Conservation (phyloP, 2,888 invertebrate species). For the Macrophya alboannulata region DNA sequence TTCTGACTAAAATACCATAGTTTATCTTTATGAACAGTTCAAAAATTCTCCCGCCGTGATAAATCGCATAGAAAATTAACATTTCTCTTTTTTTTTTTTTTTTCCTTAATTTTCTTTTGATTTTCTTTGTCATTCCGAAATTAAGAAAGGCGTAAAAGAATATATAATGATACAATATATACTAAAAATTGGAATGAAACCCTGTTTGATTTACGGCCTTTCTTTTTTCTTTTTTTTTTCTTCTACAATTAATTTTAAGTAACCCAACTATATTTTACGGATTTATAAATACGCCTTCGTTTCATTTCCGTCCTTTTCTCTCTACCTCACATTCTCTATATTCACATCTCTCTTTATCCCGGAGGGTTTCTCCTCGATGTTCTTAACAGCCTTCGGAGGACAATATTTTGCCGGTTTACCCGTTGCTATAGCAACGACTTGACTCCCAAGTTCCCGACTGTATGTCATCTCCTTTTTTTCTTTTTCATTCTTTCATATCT, state of each 20-base stretch:
- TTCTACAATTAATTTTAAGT: conserved; percentile 39
- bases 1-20: conserved; percentile 67
- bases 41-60: conserved; percentile 64
- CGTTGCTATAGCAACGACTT: conserved; percentile 75
- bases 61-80: not conserved
- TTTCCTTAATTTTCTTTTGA: not conserved
- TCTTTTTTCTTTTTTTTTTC: not conserved
- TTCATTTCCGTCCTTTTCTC: conserved; percentile 36
- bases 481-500: conserved; percentile 36
- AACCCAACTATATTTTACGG: conserved; percentile 39
- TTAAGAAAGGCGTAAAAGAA: not conserved
- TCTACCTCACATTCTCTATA: conserved; percentile 29
- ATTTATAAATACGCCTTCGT: conserved; percentile 48
- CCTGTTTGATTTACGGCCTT: conserved; percentile 4
- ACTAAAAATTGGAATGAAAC: conserved; percentile 5
- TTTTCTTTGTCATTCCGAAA: not conserved
- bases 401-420: conserved; percentile 75
- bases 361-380: conserved; percentile 37
- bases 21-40: conserved; percentile 63
- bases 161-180: not conserved
- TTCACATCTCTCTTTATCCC: conserved; percentile 59
- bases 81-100: not conserved
- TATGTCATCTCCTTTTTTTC: conserved; percentile 54
- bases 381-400: conserved; percentile 61
- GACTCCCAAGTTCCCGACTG: conserved; percentile 64